These are phyloP conservation scores for Xenops minutus DNA, from an alignment of 2,797 vertebrate species.

Conservation along the genomic window DNA sequence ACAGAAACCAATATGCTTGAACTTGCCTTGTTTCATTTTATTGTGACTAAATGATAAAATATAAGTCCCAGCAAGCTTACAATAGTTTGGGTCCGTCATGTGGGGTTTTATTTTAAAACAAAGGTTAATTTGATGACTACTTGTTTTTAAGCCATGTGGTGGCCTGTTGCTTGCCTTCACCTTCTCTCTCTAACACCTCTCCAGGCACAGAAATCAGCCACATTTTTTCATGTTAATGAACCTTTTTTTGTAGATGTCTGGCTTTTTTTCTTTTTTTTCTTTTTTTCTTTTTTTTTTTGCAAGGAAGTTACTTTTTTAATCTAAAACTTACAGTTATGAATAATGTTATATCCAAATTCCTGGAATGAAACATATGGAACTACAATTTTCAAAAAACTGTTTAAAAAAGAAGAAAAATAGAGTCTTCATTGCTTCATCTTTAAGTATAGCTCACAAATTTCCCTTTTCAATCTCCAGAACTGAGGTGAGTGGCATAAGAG, in stretches of 20 bases:
- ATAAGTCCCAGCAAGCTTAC: not conserved
- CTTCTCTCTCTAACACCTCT: not conserved
- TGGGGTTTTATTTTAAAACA: not conserved
- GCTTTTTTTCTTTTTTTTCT: not conserved
- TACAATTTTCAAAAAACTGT: not conserved
- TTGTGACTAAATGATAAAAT: not conserved
- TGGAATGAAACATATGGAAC: not conserved
- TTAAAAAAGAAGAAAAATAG: not conserved
- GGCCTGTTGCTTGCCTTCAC: not conserved
- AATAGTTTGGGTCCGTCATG: not conserved
- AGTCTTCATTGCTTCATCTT: not conserved
- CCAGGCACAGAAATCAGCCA: not conserved
- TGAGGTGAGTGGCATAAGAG: not conserved
- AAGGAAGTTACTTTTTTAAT: not conserved
- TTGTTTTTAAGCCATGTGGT: accelerated
- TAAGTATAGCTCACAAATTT: not conserved
- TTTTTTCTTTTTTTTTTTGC: not conserved
- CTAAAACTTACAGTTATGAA: not conserved
- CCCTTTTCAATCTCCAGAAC: not conserved
- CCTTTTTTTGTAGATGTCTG: not conserved
- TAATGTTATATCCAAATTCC: not conserved
- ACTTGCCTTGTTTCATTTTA: not conserved
- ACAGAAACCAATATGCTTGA: not conserved
- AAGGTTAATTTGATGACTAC: not conserved
- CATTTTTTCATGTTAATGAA: not conserved